Evolutionary conservation across 2,113 vertebrate genomes (phyloP), one percentile per base, ranked within the genome.

Genomic region (Pampusana beccarii): DNA sequence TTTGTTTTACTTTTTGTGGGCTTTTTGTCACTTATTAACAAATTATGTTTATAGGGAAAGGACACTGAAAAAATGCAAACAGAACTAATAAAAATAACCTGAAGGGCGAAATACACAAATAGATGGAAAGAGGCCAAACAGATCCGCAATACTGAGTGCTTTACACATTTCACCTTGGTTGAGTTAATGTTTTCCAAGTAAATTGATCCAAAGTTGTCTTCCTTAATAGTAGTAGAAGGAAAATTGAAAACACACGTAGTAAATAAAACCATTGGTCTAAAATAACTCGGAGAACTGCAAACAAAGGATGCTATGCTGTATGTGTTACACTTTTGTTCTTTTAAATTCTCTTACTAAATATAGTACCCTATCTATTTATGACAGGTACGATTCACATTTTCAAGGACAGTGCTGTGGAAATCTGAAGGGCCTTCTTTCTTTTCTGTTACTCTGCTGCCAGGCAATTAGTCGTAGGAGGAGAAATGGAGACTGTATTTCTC

Each of bases 141-240:
- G 75, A 85, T 90, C 58, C 84, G 29, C 56, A 81, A 20, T 79
- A 75, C 28, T 20, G 72, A 88, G 15, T 88, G 60, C 16, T 97
- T 96, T 71, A 88, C 82, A n/a, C 18, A 65, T 90, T 95, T 95
- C 94, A 95, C 93, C 92, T 96, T 96, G 84, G 58, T 50, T 73
- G 67, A 92, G 44, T 82, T 95, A 90, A 95, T 4, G 7, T 46
- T 82, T 93, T 96, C 82, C 77, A 82, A 90, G 66, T 71, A 80
- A 93, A 97, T 92, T 89, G 81, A 92, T 96, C 70, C 69, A 85
- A 95, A 97, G 79, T 86, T 93, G 34, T 93, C 54, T 75, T 90
- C 84, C 70, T 71, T 92, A 93, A 87, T 46, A 73, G 6, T 61
- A 92, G 93, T 84, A 87, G 46, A 84, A 80, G 33, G 89, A 92